A percentile compares a stretch with the other conserved stretches of the same genome.
Evolutionary conservation across 1,140 invertebrate genomes (phyloP).

Genomic region (Hycleus cichorii): DNA sequence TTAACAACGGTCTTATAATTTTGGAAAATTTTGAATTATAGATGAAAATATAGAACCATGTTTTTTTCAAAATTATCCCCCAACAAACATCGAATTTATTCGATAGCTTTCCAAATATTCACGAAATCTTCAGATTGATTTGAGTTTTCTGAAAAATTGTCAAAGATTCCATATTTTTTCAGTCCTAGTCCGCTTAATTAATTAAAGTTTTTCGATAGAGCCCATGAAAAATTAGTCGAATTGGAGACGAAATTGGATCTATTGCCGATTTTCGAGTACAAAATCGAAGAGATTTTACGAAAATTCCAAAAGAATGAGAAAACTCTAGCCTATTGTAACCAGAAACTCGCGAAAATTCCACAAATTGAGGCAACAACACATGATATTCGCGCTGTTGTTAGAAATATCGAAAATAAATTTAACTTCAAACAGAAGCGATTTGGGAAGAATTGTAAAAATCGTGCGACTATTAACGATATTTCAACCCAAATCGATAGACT

Average conservation of each 20-base stretch:
- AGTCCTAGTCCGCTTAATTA: neutral
- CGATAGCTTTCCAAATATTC: no score
- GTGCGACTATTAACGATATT: no score
- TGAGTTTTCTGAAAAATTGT: no score
- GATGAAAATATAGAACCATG: no score
- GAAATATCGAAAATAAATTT: conserved; percentile 37
- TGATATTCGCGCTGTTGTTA: conserved; percentile 40
- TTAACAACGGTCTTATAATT: no score
- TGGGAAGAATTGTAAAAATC: neutral
- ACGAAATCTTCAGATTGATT: no score
- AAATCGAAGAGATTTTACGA: conserved; percentile 30
- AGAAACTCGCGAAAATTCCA: conserved; percentile 18
- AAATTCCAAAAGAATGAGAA: conserved; percentile 26
- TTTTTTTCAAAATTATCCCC: no score
- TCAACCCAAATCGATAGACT: conserved; percentile 21
- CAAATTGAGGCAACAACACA: conserved; percentile 33
- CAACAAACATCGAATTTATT: no score
- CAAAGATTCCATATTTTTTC: neutral
- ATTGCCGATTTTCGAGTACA: conserved; percentile 35
- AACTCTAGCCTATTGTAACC: conserved; percentile 11
- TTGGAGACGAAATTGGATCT: conserved; percentile 35
- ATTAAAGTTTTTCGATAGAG: conserved; percentile 25
- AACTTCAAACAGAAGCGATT: conserved; percentile 24
- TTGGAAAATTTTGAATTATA: no score
- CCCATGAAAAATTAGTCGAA: conserved; percentile 36